Evolutionary conservation across 2,797 vertebrate genomes (phyloP), one percentile per base, ranked within the genome.

Genomic region (Arremon brunneinucha): DNA sequence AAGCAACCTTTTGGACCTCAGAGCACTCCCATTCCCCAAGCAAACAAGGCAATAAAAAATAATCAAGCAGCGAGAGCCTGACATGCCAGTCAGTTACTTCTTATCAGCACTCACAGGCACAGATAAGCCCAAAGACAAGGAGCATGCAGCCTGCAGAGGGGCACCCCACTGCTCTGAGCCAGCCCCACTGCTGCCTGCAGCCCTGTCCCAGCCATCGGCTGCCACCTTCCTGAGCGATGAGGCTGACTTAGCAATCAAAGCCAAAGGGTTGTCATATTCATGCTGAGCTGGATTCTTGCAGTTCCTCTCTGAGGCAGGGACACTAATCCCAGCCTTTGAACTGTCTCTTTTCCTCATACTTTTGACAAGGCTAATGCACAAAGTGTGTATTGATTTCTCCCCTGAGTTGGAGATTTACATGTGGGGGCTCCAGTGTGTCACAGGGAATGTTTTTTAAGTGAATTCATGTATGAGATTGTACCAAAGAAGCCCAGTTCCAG

Each of bases 21-120:
- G n/a, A 57, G 62, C 50, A 11, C 35, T 43, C 41, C 34, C 47
- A 26, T 50, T 78, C 71, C 65, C 69, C 74, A 91, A 91, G 71
- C 41, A 94, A 95, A 88, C 55, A 84, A 49, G 50, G 83, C 55
- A 89, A 69, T 82, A 93, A 94, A 93, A 89, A 93, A 37, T 11
- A 91, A 70, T 28, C 72, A 60, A 59, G 55, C 68, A 50, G 68
- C 6, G 0, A 56, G n/a, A 53, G 46, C 49, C 76, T 23, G 22
- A 37, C 34, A 35, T 68, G 46, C 30, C 55, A 37, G 46, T 39
- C 70, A 72, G 43, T 59, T 35, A 35, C 35, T 35, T 34, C 65
- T 78, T 89, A 90, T 32, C 89, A 79, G 67, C 6, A 11, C 59
- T 75, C 44, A 24, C 39, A 65, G 67, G 62, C 30, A 24, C 23